Percentiles rank a stretch among this genome's conserved stretches.
These are phyloP conservation scores for Battus philenor DNA, from an alignment of 1,140 invertebrate genomes.

Conservation along the genomic window DNA sequence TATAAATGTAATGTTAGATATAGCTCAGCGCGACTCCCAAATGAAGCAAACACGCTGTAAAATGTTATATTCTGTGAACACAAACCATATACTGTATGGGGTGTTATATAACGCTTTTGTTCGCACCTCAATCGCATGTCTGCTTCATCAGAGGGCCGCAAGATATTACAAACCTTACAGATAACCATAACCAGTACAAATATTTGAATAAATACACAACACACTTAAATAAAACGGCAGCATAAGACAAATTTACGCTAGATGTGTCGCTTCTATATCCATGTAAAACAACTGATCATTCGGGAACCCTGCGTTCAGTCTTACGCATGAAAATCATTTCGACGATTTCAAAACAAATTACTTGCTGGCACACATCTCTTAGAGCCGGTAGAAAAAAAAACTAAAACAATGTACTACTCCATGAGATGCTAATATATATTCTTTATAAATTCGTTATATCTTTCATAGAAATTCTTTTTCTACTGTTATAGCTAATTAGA, in stretches of 20 bases:
- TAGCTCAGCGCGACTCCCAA: no score
- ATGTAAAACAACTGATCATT: constrained; percentile 24
- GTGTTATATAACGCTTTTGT: no score
- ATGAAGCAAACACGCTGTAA: no score
- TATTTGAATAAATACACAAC: constrained; percentile 43
- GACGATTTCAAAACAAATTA: background rate
- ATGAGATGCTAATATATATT: background rate
- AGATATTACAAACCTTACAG: no score
- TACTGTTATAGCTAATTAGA: no score
- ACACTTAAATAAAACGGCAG: constrained; percentile 48
- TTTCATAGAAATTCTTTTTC: constrained; percentile 6
- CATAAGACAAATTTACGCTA: constrained; percentile 39
- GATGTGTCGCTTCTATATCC: constrained; percentile 27
- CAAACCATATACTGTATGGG: no score
- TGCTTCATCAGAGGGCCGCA: no score
- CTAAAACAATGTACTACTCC: no score
- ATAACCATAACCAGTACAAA: constrained; percentile 6
- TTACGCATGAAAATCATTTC: constrained; percentile 27
- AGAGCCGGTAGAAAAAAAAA: no score
- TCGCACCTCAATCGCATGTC: no score
- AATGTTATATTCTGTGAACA: no score
- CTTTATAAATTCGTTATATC: constrained; percentile 11
- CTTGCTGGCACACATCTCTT: background rate
- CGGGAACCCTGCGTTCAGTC: constrained; percentile 41
- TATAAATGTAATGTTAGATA: constrained; percentile 9